Evolutionary conservation across 2,113 vertebrate species (phyloP).

Genomic region (Hippocampus abdominalis): DNA sequence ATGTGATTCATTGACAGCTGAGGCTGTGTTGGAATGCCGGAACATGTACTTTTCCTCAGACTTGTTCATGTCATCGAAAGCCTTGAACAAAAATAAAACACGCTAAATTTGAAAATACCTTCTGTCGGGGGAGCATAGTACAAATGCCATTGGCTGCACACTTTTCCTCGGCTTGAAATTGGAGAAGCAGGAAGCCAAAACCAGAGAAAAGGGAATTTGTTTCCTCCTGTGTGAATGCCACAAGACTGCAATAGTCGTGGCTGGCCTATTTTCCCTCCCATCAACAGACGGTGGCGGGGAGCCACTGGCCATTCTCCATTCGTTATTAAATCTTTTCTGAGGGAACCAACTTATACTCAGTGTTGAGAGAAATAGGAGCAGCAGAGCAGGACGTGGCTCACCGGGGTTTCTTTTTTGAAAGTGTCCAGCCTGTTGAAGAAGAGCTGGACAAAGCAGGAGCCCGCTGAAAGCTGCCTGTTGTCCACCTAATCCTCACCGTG

Average conservation of each 20-base stretch:
- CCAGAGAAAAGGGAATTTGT: conserved; percentile 44
- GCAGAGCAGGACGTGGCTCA: conserved; percentile 54
- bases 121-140: too few relatives aligned
- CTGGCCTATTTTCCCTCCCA: conserved; percentile 54
- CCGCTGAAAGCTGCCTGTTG: conserved; percentile 65
- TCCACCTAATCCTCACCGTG: conserved; percentile 65
- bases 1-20: too few relatives aligned
- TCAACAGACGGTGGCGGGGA: conserved; percentile 60
- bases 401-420: conserved; percentile 62
- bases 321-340: conserved; percentile 65
- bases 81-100: too few relatives aligned
- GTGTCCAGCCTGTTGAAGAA: conserved; percentile 51
- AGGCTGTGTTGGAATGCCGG: too few relatives aligned
- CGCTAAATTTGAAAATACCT: too few relatives aligned
- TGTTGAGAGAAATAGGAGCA: conserved; percentile 55
- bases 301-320: conserved; percentile 65
- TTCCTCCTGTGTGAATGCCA: conserved; percentile 50
- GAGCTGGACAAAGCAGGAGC: conserved; percentile 63
- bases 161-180: conserved; percentile 13
- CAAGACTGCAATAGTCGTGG: conserved; percentile 40
- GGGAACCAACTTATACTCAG: conserved; percentile 55
- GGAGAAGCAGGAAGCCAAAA: background rate
- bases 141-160: too few relatives aligned
- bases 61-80: too few relatives aligned
- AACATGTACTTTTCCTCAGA: too few relatives aligned